A percentile compares a stretch with the other conserved stretches of the same genome.
Conservation (phyloP, 2,888 invertebrate genomes). For the Brachyptera risi region DNA sequence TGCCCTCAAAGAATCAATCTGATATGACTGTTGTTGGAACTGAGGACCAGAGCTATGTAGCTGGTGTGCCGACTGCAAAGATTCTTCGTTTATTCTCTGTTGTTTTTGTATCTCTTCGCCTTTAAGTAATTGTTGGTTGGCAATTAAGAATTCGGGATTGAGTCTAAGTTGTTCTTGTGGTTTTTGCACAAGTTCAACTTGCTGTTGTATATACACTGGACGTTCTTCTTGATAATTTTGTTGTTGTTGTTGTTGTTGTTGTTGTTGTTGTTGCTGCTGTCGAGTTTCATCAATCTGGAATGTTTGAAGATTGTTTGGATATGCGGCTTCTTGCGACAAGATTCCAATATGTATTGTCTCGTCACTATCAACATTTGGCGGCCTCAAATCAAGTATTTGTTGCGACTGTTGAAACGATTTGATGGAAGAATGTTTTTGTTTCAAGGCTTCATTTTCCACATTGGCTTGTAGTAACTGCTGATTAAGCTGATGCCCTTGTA, state of each 20-base stretch:
- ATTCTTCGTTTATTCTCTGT: not conserved
- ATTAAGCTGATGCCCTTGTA: not conserved
- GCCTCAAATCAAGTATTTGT: not conserved
- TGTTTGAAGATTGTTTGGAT: not conserved
- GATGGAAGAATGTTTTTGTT: not conserved
- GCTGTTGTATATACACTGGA: not conserved
- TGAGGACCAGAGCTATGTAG: not conserved
- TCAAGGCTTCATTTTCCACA: not conserved
- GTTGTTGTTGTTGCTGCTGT: not conserved
- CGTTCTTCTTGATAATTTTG: not conserved
- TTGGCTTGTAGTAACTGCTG: not conserved
- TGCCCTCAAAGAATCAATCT: too few species aligned
- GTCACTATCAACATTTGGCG: too few species aligned
- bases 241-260: not conserved
- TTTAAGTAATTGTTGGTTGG: not conserved
- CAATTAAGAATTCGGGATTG: not conserved
- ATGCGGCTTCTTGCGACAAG: too few species aligned
- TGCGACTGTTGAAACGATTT: not conserved
- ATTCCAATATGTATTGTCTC: too few species aligned
- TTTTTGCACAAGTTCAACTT: not conserved
- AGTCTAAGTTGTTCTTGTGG: not conserved
- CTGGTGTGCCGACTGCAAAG: not conserved
- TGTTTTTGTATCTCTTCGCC: not conserved
- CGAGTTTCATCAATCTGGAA: not conserved
- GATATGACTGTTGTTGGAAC: not conserved